Conservation (phyloP, 2,888 invertebrate genomes). For the Standfussiana lucernea region DNA sequence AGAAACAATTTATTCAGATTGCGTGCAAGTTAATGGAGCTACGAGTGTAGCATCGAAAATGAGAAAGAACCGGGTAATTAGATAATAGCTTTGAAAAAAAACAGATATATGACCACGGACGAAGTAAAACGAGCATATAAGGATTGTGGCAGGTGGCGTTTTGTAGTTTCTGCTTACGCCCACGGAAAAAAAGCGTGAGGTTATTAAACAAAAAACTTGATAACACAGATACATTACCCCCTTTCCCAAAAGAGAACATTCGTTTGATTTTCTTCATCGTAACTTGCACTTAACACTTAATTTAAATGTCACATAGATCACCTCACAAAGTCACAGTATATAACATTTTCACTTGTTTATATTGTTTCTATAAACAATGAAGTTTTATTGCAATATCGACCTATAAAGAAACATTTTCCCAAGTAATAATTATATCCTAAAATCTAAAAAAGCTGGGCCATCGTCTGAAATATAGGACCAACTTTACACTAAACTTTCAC, state of each 20-base stretch:
- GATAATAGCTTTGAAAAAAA: background rate
- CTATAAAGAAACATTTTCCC: background rate
- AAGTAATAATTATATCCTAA: background rate
- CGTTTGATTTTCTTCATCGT: constrained; percentile 86
- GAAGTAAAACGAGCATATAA: background rate
- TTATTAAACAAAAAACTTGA: background rate
- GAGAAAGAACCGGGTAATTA: constrained; percentile 31
- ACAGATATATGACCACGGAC: background rate
- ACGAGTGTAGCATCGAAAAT: constrained; percentile 39
- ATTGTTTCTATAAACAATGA: constrained; percentile 1
- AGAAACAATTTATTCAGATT: constrained; percentile 32
- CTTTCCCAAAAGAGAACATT: constrained; percentile 84
- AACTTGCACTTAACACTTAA: constrained; percentile 44
- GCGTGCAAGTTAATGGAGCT: constrained; percentile 44
- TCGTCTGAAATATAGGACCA: constrained; percentile 2
- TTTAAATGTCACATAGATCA: constrained; percentile 18
- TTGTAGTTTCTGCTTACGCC: background rate
- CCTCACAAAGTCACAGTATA: constrained; percentile 14
- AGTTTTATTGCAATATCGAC: background rate
- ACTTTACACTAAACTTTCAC: background rate
- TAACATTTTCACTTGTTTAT: constrained; percentile 38
- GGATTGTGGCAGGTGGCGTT: background rate
- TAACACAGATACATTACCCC: constrained; percentile 74
- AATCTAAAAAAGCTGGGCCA: background rate
- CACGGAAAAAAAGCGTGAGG: background rate